Percentiles rank a stretch among this genome's conserved stretches.
These are phyloP conservation scores for Apis florea DNA, from an alignment of 1,140 invertebrate genomes.

Conservation along the genomic window DNA sequence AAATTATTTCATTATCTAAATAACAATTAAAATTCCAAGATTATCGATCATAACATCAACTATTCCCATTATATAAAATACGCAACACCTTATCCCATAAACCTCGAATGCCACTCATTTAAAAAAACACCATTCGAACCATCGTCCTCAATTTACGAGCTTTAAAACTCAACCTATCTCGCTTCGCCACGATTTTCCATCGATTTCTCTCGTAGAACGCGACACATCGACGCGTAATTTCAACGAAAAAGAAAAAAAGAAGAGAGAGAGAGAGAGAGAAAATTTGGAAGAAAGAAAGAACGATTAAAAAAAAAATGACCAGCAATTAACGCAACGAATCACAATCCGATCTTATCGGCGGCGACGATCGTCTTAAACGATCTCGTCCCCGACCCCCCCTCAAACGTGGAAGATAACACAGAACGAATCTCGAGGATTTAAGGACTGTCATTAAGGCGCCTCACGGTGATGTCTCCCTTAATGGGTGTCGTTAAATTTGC, in stretches of 20 bases:
- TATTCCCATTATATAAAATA: not conserved
- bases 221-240: not conserved
- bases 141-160: not conserved
- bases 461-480: constrained; percentile 50
- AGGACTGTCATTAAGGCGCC: constrained; percentile 48
- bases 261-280: not conserved
- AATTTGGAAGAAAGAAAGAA: not conserved
- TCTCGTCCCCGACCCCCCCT: constrained; percentile 3
- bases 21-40: too few relatives aligned
- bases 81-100: not conserved
- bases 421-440: constrained; percentile 36
- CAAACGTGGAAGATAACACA: constrained; percentile 14
- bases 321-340: constrained; percentile 36
- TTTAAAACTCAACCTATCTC: not conserved
- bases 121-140: not conserved
- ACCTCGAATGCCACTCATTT: not conserved
- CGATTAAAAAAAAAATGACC: not conserved
- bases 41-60: too few relatives aligned
- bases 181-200: not conserved
- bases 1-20: too few relatives aligned
- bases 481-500: constrained; percentile 47
- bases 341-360: constrained; percentile 27
- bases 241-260: not conserved
- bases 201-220: not conserved
- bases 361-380: constrained; percentile 34